phyloP scores from a whole-genome alignment of 1,140 invertebrate genomes.

The Asobara japonica region DNA sequence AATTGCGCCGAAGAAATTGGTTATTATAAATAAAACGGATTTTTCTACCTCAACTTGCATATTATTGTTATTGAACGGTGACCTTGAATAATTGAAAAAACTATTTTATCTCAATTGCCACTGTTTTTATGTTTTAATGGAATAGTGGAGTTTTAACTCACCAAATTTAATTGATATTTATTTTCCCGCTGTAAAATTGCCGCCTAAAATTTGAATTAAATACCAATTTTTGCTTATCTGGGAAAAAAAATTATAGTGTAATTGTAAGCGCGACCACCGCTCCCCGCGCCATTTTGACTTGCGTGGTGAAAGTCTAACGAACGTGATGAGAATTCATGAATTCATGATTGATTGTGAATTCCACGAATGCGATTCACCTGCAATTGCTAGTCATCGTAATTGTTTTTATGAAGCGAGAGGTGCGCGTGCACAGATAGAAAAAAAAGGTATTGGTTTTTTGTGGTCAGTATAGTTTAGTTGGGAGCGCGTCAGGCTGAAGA shows the following conservation, averaged over 20 bases:
- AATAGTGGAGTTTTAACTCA: no score
- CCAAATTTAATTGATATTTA: no score
- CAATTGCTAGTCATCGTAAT: neutral
- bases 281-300: neutral
- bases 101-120: no score
- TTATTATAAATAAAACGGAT: no score
- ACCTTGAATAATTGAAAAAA: no score
- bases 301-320: neutral
- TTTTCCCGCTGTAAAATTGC: no score
- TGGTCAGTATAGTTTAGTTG: slow-evolving; percentile 25
- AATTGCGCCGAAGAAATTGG: no score
- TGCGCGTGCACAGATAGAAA: neutral
- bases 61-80: no score
- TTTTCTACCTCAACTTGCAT: no score
- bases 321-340: neutral
- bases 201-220: no score
- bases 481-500: slow-evolving; percentile 28
- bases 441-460: no score
- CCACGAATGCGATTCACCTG: neutral
- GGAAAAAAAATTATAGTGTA: neutral
- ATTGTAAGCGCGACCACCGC: neutral
- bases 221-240: neutral
- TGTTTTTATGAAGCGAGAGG: neutral
- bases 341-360: neutral
- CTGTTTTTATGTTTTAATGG: no score